Evolutionary conservation across 2,797 vertebrate genomes (phyloP), one percentile per base, ranked within the genome.

Genomic region (Todus mexicanus): DNA sequence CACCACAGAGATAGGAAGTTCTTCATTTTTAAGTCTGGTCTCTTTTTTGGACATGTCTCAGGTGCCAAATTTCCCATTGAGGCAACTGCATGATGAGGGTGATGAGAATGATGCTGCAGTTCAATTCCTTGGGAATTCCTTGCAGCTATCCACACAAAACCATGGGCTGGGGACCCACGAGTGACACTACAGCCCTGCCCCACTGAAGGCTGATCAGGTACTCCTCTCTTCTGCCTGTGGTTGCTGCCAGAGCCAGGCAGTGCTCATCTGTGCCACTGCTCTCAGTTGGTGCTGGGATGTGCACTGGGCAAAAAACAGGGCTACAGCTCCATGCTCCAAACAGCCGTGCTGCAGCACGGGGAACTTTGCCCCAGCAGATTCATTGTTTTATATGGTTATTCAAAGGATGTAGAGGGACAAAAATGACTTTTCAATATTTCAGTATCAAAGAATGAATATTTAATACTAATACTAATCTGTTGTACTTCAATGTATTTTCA

Each of bases 321-420:
- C 35, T 59, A 45, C 54, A 64, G 65, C 22, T 59, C 45, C 54
- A 37, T 35, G 10, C 31, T 51, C 51, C 47, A 38, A 48, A 80
- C 40, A 25, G 54, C 11, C 31, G 4, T 0, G 0, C 20, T 48
- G 40, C 60, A 75, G 60, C 37, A 40, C 0, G 0, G 5, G 9
- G 12, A 57, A 6, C 11, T 35, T 38, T 42, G 8, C 21, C 9
- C 15, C 17, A 21, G n/a, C 11, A 60, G 13, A 37, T 15, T 57
- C 26, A 17, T 23, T 59, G 20, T 40, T 78, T 81, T 16, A 59
- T 48, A 43, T 5, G 12, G 53, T 76, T 48, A 33, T 69, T 75
- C 42, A 82, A 73, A 87, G 6, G 27, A 78, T 27, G 29, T 4
- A 38, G 27, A 84, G 33, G 21, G 11, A 40, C 6, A 80, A 59